Percentiles rank a stretch among this genome's conserved stretches.
phyloP scores from a whole-genome alignment of 1,140 invertebrate species.

The Anthonomus grandis region DNA sequence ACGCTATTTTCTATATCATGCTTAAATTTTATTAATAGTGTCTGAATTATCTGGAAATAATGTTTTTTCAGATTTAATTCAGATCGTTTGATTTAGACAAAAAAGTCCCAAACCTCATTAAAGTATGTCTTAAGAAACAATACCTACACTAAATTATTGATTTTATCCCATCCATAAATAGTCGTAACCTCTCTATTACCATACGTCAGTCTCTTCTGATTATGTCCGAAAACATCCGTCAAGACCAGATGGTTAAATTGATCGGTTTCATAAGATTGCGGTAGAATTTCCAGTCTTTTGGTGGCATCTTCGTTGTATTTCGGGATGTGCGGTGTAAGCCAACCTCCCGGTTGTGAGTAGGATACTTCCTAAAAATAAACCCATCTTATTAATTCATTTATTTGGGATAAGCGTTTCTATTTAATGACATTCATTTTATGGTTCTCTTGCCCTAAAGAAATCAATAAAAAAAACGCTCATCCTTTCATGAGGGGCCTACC shows the following conservation, averaged over 20 bases:
- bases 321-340: slow-evolving; percentile 64
- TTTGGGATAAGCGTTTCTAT: too few species aligned
- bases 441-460: too few species aligned
- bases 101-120: too few species aligned
- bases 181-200: slow-evolving; percentile 73
- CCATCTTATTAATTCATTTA: too few species aligned
- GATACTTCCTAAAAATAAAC: slow-evolving; percentile 30
- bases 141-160: slow-evolving; percentile 62
- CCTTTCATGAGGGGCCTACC: slow-evolving; percentile 15
- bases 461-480: too few species aligned
- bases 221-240: slow-evolving; percentile 46
- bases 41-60: too few species aligned
- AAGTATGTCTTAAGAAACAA: background rate
- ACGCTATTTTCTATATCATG: too few species aligned
- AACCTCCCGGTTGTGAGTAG: slow-evolving; percentile 55
- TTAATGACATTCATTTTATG: too few species aligned
- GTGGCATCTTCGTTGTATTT: slow-evolving; percentile 57
- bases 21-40: too few species aligned
- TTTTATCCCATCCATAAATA: slow-evolving; percentile 74
- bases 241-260: slow-evolving; percentile 66
- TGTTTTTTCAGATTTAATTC: too few species aligned
- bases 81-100: too few species aligned
- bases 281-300: slow-evolving; percentile 52
- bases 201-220: slow-evolving; percentile 57
- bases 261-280: slow-evolving; percentile 56